Conservation (phyloP, 2,797 vertebrate genomes). For the Spinus olivaceus region DNA sequence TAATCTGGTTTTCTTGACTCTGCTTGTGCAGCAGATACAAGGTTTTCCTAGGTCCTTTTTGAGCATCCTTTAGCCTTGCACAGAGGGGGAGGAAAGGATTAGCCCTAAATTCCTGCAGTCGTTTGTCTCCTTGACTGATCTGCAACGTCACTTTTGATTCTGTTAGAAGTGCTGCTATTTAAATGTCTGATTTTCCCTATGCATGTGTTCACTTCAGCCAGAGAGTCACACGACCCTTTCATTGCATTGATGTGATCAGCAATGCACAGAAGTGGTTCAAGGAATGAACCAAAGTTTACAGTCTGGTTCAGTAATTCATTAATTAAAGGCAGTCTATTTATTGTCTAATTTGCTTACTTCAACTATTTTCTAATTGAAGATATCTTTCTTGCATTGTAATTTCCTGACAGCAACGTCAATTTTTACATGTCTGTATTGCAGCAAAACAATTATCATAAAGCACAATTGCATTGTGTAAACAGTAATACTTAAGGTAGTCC, state of each 20-base stretch:
- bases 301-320: background rate
- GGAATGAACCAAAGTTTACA: background rate
- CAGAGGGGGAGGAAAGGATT: background rate
- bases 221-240: background rate
- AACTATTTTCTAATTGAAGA: background rate
- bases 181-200: background rate
- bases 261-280: background rate
- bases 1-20: background rate
- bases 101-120: background rate
- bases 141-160: background rate
- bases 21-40: background rate
- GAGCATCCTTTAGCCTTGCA: background rate
- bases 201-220: background rate
- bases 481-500: conserved; percentile 14
- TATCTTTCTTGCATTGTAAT: conserved; percentile 14
- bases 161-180: background rate
- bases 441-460: conserved; percentile 20
- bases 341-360: conserved; percentile 26
- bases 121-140: background rate
- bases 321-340: background rate
- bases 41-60: background rate
- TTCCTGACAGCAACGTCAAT: conserved; percentile 1
- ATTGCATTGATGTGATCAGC: background rate
- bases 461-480: conserved; percentile 39
- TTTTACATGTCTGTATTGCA: conserved; percentile 24